Evolutionary conservation across 2,797 vertebrate genomes (phyloP).

Genomic region (Pantherophis alleghaniensis): DNA sequence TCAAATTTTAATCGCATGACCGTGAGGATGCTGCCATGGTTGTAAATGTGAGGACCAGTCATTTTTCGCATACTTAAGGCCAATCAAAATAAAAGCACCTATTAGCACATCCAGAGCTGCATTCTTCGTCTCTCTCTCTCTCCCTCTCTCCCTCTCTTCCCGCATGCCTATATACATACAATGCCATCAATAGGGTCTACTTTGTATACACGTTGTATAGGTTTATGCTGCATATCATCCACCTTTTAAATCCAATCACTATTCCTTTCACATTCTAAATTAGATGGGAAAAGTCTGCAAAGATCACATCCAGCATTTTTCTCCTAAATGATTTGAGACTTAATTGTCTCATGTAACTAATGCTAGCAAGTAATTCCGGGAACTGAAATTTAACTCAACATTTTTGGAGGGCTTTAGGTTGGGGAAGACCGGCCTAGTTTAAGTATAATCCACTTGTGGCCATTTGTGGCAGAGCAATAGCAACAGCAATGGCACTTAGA

Average conservation of each 20-base stretch:
- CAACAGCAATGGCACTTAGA: background rate
- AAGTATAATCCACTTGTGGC: background rate
- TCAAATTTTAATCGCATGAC: background rate
- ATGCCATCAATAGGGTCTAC: background rate
- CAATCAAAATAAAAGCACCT: background rate
- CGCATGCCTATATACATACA: background rate
- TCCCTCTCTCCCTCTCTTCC: background rate
- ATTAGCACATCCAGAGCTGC: background rate
- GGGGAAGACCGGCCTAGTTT: background rate
- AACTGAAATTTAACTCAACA: background rate
- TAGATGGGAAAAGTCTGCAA: background rate
- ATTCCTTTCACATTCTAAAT: background rate
- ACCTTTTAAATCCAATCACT: background rate
- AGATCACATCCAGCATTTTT: background rate
- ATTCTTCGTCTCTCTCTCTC: background rate
- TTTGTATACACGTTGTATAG: background rate
- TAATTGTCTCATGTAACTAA: background rate
- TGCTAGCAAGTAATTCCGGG: background rate
- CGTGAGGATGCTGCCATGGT: background rate
- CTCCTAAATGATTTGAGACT: background rate
- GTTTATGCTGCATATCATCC: background rate
- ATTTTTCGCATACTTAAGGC: background rate
- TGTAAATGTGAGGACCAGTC: background rate
- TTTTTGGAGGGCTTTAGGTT: background rate
- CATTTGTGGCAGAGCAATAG: background rate